Evolutionary conservation across 2,113 vertebrate genomes (phyloP).

Genomic region (Psephotus haematonotus): DNA sequence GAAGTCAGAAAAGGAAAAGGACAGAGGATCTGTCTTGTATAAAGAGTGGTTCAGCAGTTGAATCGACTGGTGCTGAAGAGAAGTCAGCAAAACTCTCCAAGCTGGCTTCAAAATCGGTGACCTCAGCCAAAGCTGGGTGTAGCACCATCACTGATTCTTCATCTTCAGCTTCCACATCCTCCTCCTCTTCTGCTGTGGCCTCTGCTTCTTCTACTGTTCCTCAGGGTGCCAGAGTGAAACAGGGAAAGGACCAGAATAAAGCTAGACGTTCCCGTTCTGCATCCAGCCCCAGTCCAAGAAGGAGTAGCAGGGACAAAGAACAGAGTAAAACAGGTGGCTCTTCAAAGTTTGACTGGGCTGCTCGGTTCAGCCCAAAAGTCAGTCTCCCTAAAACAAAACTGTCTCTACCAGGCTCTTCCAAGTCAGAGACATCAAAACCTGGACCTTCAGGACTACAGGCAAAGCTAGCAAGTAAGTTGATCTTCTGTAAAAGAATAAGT

Average conservation of each 20-base stretch:
- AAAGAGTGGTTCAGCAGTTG: constrained; percentile 87
- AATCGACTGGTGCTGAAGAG: constrained; percentile 92
- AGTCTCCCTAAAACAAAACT: constrained; percentile 99
- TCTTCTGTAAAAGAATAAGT: neutral
- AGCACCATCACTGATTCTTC: constrained; percentile 97
- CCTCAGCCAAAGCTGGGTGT: constrained; percentile 99
- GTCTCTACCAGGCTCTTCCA: constrained; percentile 96
- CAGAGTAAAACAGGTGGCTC: constrained; percentile 91
- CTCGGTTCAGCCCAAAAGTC: constrained; percentile 98
- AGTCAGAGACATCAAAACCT: constrained; percentile 97
- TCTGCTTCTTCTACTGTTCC: constrained; percentile 88
- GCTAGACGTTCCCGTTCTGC: constrained; percentile 94
- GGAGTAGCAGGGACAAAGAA: constrained; percentile 97
- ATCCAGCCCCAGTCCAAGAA: constrained; percentile 95
- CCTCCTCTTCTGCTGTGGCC: constrained; percentile 86
- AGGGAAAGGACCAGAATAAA: constrained; percentile 98
- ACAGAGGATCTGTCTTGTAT: constrained; percentile 87
- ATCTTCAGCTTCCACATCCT: constrained; percentile 92
- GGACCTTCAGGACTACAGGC: constrained; percentile 99
- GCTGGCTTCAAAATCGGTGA: constrained; percentile 99
- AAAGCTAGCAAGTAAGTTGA: constrained; percentile 97
- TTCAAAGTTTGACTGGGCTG: constrained; percentile 99
- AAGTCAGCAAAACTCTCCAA: constrained; percentile 98
- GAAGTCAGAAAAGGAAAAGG: constrained; percentile 96
- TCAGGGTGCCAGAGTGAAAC: constrained; percentile 94